Evolutionary conservation across 2,797 vertebrate species (phyloP).

Genomic region (Centroberyx gerrardi): DNA sequence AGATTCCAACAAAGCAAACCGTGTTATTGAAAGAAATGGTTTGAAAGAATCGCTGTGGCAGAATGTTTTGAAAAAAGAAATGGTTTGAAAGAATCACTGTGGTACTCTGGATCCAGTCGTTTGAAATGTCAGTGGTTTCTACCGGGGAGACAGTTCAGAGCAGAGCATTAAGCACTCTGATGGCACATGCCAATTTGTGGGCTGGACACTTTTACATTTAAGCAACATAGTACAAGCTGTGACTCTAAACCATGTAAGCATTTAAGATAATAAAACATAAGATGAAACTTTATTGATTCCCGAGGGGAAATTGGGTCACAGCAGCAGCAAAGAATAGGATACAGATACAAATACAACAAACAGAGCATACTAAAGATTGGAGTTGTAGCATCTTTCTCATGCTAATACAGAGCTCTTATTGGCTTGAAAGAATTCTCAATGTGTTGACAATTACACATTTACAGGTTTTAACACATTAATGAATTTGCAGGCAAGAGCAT

Average conservation of each 20-base stretch:
- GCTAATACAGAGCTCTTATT: slow-evolving; percentile 24
- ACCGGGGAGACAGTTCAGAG: neutral
- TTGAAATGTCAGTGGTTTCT: neutral
- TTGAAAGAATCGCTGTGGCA: slow-evolving; percentile 5
- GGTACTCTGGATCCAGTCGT: slow-evolving; percentile 1
- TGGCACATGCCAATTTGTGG: slow-evolving; percentile 1
- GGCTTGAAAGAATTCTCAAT: slow-evolving; percentile 25
- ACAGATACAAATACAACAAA: slow-evolving; percentile 43
- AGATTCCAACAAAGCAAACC: slow-evolving; percentile 43
- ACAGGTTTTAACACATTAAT: slow-evolving; percentile 22
- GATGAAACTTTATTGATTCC: slow-evolving; percentile 62
- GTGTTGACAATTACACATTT: slow-evolving; percentile 54
- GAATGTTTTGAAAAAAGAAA: no score
- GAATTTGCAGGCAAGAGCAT: neutral
- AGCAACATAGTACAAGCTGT: slow-evolving; percentile 12
- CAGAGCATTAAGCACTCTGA: neutral
- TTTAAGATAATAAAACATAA: slow-evolving; percentile 19
- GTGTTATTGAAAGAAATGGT: slow-evolving; percentile 26
- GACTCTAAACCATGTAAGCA: slow-evolving; percentile 30
- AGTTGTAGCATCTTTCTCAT: slow-evolving; percentile 51
- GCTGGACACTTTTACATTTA: neutral
- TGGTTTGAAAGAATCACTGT: slow-evolving; percentile 6
- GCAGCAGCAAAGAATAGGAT: slow-evolving; percentile 32
- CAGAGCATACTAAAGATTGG: slow-evolving; percentile 36
- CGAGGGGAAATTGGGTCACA: slow-evolving; percentile 44